Evolutionary conservation across 1,140 invertebrate genomes (phyloP).

Genomic region (Drosophila asahinai): DNA sequence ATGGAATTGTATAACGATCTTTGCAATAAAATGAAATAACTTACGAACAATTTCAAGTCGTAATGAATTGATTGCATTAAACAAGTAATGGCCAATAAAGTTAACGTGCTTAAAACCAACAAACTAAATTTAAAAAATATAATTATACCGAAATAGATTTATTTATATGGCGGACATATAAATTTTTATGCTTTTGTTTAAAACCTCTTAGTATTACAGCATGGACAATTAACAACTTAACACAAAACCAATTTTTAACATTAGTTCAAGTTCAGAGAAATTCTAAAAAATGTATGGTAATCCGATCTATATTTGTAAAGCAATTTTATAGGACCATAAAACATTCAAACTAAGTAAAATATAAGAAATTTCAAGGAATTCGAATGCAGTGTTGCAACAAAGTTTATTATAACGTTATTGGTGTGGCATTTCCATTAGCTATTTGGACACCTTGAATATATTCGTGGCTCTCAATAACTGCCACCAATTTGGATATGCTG

Average conservation of each 20-base stretch:
- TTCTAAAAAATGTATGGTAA: no score
- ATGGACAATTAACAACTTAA: no score
- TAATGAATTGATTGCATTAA: not conserved
- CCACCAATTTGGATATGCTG: conserved; percentile 9
- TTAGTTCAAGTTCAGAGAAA: no score
- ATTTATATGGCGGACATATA: not conserved
- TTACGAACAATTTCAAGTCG: not conserved
- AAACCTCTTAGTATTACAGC: not conserved
- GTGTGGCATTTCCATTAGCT: not conserved
- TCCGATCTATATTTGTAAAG: not conserved
- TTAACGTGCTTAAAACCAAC: not conserved
- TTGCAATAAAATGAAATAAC: not conserved
- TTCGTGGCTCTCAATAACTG: conserved; percentile 6
- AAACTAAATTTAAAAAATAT: not conserved
- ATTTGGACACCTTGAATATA: not conserved
- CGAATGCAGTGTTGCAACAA: not conserved
- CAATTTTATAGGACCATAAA: no score
- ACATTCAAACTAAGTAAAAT: no score
- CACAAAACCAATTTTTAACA: no score
- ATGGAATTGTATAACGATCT: not conserved
- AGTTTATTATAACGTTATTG: not conserved
- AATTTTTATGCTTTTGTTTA: not conserved
- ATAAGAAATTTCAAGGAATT: not conserved
- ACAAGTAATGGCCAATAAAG: conserved; percentile 1
- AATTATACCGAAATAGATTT: not conserved